Base-by-base conservation (phyloP, 2,888 invertebrate species). In the Scaeva pyrastri region DNA sequence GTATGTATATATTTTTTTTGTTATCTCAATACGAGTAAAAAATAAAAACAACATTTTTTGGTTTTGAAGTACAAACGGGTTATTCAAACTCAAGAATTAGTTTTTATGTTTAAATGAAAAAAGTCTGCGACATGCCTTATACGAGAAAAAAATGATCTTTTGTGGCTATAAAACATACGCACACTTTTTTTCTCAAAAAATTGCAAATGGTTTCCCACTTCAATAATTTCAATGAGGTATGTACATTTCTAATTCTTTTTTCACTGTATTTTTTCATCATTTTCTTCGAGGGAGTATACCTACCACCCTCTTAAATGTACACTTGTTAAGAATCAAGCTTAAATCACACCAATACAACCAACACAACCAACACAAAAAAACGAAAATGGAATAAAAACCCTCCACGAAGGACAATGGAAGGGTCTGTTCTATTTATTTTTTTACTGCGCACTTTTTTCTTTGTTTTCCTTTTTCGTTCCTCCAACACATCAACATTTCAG, bases 351-450 rank as follows among this genome's bases (percentile, higher is more conserved):
- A 64, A 64, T 12, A 64, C 45, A 45, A 26, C 6, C 16, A n/a
- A n/a, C n/a, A n/a, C n/a, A n/a, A n/a, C n/a, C n/a, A n/a, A n/a
- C n/a, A n/a, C 45, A 50, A 10, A 31, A 43, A 62, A 31, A 7
- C 31, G 8, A 52, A 62, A 71, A 71, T 19, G 56, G 45, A 64
- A 56, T 11, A 76, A 45, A 62, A 16, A 23, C 26, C 10, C 23
- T 11, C 26, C 45, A 26, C 60, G 23, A 72, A 78, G 66, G 82
- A 78, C 82, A 82, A 82, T 82, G 52, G 58, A 82, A 60, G 50
- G 43, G 50, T 66, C 82, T 72, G 56, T 66, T 82, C 72, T 66
- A 50, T 77, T 82, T 77, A 58, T 58, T 55, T 64, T 41, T 48
- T 43, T n/a, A 43, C 45, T 43, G 64, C 64, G 60, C 41, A 60